Evolutionary conservation across 2,888 invertebrate species (phyloP).

Genomic region (Leptopilina syphax): DNA sequence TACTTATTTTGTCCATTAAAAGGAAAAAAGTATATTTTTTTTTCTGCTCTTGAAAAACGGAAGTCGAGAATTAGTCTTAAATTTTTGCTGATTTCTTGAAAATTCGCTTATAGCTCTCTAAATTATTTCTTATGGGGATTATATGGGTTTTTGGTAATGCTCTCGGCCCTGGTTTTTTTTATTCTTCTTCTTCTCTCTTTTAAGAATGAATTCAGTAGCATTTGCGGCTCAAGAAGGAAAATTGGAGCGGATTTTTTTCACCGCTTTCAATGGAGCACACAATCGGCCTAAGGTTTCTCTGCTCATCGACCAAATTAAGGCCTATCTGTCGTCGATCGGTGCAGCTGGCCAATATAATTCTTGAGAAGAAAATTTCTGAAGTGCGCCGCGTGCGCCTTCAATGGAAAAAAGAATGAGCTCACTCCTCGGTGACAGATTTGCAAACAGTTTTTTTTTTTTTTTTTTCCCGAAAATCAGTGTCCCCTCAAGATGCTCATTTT

Average conservation of each 20-base stretch:
- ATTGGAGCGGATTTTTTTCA: slow-evolving; percentile 71
- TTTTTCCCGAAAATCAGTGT: no score
- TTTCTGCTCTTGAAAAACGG: background rate
- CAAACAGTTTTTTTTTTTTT: slow-evolving; percentile 53
- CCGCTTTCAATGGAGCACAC: slow-evolving; percentile 47
- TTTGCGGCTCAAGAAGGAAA: slow-evolving; percentile 61
- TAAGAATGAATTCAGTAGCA: slow-evolving; percentile 54
- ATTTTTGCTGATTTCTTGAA: slow-evolving; percentile 11
- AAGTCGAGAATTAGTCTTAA: background rate
- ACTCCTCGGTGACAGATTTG: slow-evolving; percentile 52
- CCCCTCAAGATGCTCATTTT: slow-evolving; percentile 47
- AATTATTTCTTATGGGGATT: slow-evolving; percentile 36
- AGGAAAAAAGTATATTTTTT: background rate
- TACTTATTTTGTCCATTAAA: background rate
- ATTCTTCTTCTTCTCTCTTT: no score
- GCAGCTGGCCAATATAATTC: slow-evolving; percentile 53
- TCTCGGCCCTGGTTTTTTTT: background rate
- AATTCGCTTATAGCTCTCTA: background rate
- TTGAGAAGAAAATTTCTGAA: slow-evolving; percentile 51
- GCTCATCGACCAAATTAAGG: slow-evolving; percentile 69
- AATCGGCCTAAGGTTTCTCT: slow-evolving; percentile 40
- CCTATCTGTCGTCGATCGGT: slow-evolving; percentile 72
- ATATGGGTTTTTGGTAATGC: slow-evolving; percentile 17
- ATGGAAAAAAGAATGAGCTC: slow-evolving; percentile 45
- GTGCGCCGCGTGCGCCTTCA: slow-evolving; percentile 51